Evolutionary conservation across 2,113 vertebrate species (phyloP).

Genomic region (Sander lucioperca): DNA sequence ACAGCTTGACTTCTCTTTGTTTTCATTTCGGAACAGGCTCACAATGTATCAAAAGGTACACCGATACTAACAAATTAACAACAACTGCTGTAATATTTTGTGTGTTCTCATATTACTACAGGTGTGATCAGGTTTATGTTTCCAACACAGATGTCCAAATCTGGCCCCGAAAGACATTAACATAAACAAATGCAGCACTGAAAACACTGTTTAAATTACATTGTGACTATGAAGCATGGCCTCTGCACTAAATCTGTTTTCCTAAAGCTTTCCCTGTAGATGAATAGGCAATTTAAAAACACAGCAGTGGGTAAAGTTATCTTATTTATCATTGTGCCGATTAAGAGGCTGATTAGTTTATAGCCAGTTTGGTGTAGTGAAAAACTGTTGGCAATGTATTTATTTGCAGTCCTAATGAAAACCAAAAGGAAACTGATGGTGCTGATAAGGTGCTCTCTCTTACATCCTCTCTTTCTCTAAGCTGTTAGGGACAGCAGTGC

Average conservation of each 20-base stretch:
- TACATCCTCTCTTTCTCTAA: slow-evolving; percentile 24
- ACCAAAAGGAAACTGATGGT: slow-evolving; percentile 55
- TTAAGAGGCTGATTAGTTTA: slow-evolving; percentile 76
- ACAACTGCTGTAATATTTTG: background rate
- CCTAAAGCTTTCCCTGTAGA: slow-evolving; percentile 65
- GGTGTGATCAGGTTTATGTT: slow-evolving; percentile 38
- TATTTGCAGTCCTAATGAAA: slow-evolving; percentile 58
- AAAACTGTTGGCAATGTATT: slow-evolving; percentile 65
- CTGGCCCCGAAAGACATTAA: slow-evolving; percentile 46
- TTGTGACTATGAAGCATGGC: slow-evolving; percentile 58
- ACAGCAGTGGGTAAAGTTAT: slow-evolving; percentile 77
- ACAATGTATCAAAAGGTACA: background rate
- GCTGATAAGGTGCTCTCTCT: slow-evolving; percentile 38
- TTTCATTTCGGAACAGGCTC: slow-evolving; percentile 2
- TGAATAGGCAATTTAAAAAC: slow-evolving; percentile 82
- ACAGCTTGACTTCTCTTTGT: slow-evolving; percentile 26
- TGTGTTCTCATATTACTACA: slow-evolving; percentile 3
- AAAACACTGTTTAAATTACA: slow-evolving; percentile 59
- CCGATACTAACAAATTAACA: background rate
- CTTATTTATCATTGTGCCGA: slow-evolving; percentile 75
- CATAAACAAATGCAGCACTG: slow-evolving; percentile 25
- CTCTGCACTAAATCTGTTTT: slow-evolving; percentile 35
- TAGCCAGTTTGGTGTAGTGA: slow-evolving; percentile 56
- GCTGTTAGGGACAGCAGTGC: slow-evolving; percentile 52
- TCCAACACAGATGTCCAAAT: slow-evolving; percentile 37